Percentiles rank a stretch among this genome's conserved stretches.
Conservation (phyloP, 2,113 vertebrate genomes). For the Symphodus melops region DNA sequence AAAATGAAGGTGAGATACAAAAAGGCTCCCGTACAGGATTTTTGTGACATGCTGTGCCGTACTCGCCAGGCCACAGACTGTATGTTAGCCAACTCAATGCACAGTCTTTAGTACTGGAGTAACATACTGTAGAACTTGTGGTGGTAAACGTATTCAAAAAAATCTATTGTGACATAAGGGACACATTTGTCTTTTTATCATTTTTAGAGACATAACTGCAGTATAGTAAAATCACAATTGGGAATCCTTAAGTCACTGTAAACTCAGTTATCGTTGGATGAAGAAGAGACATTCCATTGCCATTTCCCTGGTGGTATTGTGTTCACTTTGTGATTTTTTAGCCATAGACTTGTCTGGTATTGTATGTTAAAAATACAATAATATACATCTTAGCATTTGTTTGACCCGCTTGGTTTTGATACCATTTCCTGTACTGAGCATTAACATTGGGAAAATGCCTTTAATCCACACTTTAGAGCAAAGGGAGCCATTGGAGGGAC, state of each 20-base stretch:
- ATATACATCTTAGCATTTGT: background rate
- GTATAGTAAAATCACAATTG: no score
- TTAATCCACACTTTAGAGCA: slow-evolving; percentile 25
- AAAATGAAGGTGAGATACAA: background rate
- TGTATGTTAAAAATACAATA: background rate
- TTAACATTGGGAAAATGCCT: slow-evolving; percentile 7
- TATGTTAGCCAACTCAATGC: background rate
- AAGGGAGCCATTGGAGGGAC: slow-evolving; percentile 50
- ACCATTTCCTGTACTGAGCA: slow-evolving; percentile 25
- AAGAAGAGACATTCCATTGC: background rate
- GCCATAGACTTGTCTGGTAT: background rate
- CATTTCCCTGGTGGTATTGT: background rate
- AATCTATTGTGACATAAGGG: background rate
- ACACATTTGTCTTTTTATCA: no score
- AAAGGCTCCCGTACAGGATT: background rate
- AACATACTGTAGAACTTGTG: background rate
- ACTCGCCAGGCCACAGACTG: no score
- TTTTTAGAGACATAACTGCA: no score
- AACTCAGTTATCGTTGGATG: background rate
- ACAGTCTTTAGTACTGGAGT: no score
- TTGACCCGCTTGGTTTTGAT: slow-evolving; percentile 27
- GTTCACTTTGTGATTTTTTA: background rate
- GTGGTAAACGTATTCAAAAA: background rate
- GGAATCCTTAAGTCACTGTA: no score
- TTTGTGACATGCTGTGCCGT: background rate